phyloP scores from a whole-genome alignment of 2,888 invertebrate species.

The Cinara cedri region DNA sequence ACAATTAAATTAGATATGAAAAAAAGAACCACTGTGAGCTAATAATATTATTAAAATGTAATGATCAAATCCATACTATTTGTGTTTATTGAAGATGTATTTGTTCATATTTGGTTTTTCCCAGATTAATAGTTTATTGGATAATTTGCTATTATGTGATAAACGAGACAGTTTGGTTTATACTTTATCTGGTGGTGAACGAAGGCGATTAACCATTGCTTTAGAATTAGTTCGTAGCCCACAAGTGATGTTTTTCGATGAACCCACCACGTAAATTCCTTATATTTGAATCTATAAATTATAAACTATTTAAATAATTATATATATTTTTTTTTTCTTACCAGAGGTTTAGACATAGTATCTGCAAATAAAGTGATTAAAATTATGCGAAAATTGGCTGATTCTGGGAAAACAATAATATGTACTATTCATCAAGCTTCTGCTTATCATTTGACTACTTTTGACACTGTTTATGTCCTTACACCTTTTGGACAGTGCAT shows the following conservation, averaged over 20 bases:
- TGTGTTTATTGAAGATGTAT: background rate
- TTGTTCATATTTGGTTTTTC: background rate
- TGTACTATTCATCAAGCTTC: conserved; percentile 93
- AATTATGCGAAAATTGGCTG: conserved; percentile 79
- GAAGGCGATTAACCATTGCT: conserved; percentile 45
- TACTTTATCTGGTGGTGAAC: conserved; percentile 45
- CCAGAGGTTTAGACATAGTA: conserved; percentile 79
- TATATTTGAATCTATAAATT: background rate
- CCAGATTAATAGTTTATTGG: conserved; percentile 29
- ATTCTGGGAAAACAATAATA: conserved; percentile 84
- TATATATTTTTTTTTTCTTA: conserved; percentile 61
- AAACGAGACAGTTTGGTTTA: conserved; percentile 24
- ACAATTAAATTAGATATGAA: conserved; percentile 23
- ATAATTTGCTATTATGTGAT: conserved; percentile 41
- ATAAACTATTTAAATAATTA: background rate
- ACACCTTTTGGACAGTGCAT: conserved; percentile 76
- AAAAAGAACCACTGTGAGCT: conserved; percentile 35
- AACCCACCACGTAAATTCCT: conserved; percentile 47
- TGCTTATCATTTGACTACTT: conserved; percentile 82
- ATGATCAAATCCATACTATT: background rate
- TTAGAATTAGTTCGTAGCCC: conserved; percentile 51
- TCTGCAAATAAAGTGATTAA: conserved; percentile 82
- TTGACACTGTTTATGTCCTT: conserved; percentile 85
- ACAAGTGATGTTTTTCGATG: conserved; percentile 51
- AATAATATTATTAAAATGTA: background rate